Evolutionary conservation across 2,797 vertebrate species (phyloP), one percentile per base, ranked within the genome.

Genomic region (Ctenopoma multispine): DNA sequence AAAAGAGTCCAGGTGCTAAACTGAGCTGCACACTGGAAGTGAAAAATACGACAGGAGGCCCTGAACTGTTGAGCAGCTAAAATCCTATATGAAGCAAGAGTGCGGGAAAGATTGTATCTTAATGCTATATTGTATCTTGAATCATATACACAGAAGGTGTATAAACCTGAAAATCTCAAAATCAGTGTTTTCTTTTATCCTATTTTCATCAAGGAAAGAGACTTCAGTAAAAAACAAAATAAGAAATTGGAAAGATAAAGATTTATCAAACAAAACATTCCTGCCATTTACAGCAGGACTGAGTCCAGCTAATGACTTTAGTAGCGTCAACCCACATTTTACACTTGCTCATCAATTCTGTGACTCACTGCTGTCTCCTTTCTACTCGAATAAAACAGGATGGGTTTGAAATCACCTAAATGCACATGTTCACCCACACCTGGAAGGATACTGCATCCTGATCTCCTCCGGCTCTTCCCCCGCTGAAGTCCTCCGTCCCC

Each of bases 401-500:
- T n/a, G 3, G 17, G 21, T 7, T n/a, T 29, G 34, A 64, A 49
- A 36, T 31, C 12, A 27, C 8, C 4, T 15, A 20, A 48, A 65
- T 15, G 47, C 23, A 40, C 11, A 43, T 20, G 9, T 7, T 59
- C 13, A 47, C n/a, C 71, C 70, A 61, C 54, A 80, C 63, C 63
- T 69, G 38, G 48, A 90, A 90, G 78, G 92, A 92, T 90, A 91
- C 91, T 24, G 92, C 76, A 13, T 70, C 92, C 84, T 94, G 93
- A 14, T 92, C 92, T 51, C 90, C 93, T 74, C 88, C 94, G 2
- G 94, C 80, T 79, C 93, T 86, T 62, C 89, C 90, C 21, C 91
- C 89, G 0, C 79, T 57, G 14, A 96, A 96, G 89, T 96, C 95
- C 88, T 95, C 95, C 70, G 94, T 92, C 20, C 89, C 92, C 0